Conservation (phyloP, 2,113 vertebrate genomes). For the Xiphophorus couchianus region DNA sequence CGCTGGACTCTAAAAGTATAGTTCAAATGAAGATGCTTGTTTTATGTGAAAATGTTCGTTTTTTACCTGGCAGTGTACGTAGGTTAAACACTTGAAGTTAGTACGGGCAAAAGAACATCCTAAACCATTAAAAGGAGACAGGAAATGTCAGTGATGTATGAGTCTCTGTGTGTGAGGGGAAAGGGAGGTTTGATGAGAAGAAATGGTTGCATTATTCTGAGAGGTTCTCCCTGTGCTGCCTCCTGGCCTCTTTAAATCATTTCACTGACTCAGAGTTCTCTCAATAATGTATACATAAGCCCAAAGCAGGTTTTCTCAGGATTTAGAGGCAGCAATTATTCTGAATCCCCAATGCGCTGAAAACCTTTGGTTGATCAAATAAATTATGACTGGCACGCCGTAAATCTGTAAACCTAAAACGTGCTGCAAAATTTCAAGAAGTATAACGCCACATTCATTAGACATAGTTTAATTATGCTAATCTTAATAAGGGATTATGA, state of each 20-base stretch:
- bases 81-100: slow-evolving; percentile 10
- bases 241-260: slow-evolving; percentile 50
- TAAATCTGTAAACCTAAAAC: slow-evolving; percentile 41
- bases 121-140: slow-evolving; percentile 31
- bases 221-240: slow-evolving; percentile 32
- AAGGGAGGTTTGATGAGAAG: slow-evolving; percentile 25
- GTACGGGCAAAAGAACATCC: slow-evolving; percentile 21
- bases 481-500: slow-evolving; percentile 18
- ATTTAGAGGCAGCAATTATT: slow-evolving; percentile 55
- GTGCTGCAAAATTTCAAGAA: slow-evolving; percentile 29
- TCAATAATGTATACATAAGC: slow-evolving; percentile 57
- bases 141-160: slow-evolving; percentile 17
- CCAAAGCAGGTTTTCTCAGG: slow-evolving; percentile 44
- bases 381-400: slow-evolving; percentile 42
- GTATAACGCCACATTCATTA: slow-evolving; percentile 18
- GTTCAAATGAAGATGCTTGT: not conserved
- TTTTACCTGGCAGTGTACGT: not conserved
- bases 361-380: slow-evolving; percentile 41
- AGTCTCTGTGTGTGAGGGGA: slow-evolving; percentile 4
- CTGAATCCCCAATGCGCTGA: slow-evolving; percentile 29
- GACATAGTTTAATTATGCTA: slow-evolving; percentile 24
- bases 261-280: slow-evolving; percentile 46
- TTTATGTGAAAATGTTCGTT: not conserved
- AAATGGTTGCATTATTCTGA: slow-evolving; percentile 32
- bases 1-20: not conserved